Evolutionary conservation across 1,140 invertebrate genomes (phyloP), one percentile per base, ranked within the genome.

Genomic region (Manduca sexta): DNA sequence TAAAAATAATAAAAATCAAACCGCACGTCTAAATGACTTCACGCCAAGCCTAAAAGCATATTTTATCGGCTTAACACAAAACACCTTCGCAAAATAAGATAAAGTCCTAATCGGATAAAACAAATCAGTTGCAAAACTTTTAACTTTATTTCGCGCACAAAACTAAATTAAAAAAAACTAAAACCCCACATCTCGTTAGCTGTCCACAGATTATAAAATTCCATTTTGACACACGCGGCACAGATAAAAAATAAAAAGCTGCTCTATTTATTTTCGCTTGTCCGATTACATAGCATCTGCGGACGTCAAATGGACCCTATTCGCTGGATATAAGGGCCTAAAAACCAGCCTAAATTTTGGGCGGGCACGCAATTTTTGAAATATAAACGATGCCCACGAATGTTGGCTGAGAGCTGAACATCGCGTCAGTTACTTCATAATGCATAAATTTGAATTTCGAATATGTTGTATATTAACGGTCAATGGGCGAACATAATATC

Each of bases 351-450:
- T 26, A 26, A 67, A 70, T 67, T 73, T 70, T 69, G 71, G 74
- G 74, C 74, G 71, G 59, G 53, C 51, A 54, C 31, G 45, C 21
- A 45, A 37, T 53, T 42, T 60, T 60, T 73, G 71, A 77, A 73
- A 77, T 74, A 72, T 74, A 72, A 73, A 63, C 52, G 54, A 49
- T 60, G 57, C 59, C 60, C 74, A 74, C 62, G 64, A 70, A 63
- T 64, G 41, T 67, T 74, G 64, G 37, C 21, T n/a, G 41, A 39
- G 73, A 57, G 58, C 5, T 45, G 17, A 44, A 7, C 8, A 4
- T 8, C 13, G 16, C 40, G 45, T 21, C 31, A 38, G 16, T 42
- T 1, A 4, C 34, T 0, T 35, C 5, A 35, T 12, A 8, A n/a
- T n/a, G n/a, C n/a, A n/a, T 35, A 12, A 35, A 35, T n/a, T 35